Conservation (phyloP, 1,140 invertebrate genomes). For the Stenopsyche tienmushanensis region DNA sequence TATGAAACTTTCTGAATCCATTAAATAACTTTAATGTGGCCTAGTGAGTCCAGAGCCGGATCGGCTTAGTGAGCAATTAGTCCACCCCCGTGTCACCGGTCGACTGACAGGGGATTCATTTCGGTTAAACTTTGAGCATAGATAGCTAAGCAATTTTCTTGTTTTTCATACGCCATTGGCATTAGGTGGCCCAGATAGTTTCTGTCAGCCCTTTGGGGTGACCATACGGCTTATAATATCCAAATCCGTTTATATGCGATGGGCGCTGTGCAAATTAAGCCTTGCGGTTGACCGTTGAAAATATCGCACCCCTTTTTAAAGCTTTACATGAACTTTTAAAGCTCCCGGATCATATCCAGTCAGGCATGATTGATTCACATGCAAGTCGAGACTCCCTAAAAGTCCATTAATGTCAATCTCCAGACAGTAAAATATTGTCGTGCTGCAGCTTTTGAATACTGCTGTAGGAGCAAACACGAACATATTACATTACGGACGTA, state of each 20-base stretch:
- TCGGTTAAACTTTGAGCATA: not conserved
- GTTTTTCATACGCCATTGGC: conserved; percentile 2
- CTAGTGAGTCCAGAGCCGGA: not conserved
- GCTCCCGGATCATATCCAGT: no score
- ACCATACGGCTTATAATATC: not conserved
- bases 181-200: not conserved
- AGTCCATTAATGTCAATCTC: no score
- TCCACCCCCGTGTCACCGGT: conserved; percentile 2
- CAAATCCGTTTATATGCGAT: not conserved
- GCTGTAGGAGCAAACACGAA: no score
- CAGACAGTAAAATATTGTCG: no score
- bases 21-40: conserved; percentile 14
- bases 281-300: no score
- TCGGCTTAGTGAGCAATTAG: conserved; percentile 14
- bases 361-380: no score
- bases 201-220: not conserved
- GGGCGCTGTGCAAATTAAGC: not conserved
- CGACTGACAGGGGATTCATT: conserved; percentile 17
- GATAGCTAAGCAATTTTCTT: conserved; percentile 11
- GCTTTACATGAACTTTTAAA: no score
- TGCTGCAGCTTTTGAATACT: no score
- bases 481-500: no score
- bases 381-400: no score
- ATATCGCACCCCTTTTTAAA: no score
- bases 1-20: conserved; percentile 21